A percentile compares a stretch with the other conserved stretches of the same genome.
These are phyloP conservation scores for Zaprionus inermis DNA, from an alignment of 1,140 invertebrate genomes.

Conservation along the genomic window DNA sequence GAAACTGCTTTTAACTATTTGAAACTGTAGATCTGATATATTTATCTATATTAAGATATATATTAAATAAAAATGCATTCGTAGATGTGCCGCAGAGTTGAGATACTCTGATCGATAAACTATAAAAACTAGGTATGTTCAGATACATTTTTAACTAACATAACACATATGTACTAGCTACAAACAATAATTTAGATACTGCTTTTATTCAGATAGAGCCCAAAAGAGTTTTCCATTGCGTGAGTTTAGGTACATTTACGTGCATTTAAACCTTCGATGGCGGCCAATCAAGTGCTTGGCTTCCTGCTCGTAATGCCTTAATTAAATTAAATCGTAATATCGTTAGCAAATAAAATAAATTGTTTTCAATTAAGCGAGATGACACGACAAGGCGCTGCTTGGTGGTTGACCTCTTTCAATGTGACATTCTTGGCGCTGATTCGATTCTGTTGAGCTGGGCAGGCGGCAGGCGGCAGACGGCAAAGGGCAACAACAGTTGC, in stretches of 20 bases:
- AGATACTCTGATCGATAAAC: no score
- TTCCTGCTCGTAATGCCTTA: conserved; percentile 64
- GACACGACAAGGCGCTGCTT: conserved; percentile 77
- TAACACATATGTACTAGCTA: not conserved
- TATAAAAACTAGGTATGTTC: not conserved
- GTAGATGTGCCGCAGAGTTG: no score
- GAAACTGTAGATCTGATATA: no score
- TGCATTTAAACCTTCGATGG: not conserved
- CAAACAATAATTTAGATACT: no score
- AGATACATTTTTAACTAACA: not conserved
- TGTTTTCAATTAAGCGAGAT: conserved; percentile 73
- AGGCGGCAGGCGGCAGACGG: conserved; percentile 30
- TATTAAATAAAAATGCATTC: no score
- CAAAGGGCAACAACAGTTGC: conserved; percentile 53
- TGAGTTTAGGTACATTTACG: not conserved
- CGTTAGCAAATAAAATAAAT: conserved; percentile 82
- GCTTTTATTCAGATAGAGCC: no score
- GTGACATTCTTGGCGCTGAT: conserved; percentile 74
- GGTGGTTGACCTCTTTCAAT: conserved; percentile 82
- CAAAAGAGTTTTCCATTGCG: no score
- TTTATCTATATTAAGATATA: no score
- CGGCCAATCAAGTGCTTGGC: conserved; percentile 11
- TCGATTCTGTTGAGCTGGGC: conserved; percentile 47
- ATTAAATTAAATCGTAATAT: conserved; percentile 79
- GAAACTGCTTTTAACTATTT: no score